These are phyloP conservation scores for Plotosus lineatus DNA, from an alignment of 2,113 vertebrate genomes.

Conservation along the genomic window DNA sequence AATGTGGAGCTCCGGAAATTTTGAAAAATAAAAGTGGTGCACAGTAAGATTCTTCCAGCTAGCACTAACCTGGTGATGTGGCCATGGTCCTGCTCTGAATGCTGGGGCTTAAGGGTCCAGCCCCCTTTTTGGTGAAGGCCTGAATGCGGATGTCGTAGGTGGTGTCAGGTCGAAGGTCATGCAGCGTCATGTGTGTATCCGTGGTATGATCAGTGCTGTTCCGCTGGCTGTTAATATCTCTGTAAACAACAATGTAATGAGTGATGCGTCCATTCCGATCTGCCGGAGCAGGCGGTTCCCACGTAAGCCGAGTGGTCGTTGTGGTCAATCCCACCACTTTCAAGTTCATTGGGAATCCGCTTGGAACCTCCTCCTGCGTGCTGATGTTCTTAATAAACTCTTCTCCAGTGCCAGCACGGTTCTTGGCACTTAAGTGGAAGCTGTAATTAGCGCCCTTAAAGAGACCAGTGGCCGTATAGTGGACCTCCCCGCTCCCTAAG, in stretches of 20 bases:
- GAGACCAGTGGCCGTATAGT: constrained; percentile 88
- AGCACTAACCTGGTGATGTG: constrained; percentile 59
- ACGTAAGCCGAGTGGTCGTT: constrained; percentile 83
- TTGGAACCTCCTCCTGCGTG: constrained; percentile 85
- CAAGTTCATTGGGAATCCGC: constrained; percentile 88
- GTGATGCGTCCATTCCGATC: constrained; percentile 87
- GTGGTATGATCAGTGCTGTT: constrained; percentile 80
- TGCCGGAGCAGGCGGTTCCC: constrained; percentile 84
- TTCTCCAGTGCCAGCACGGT: constrained; percentile 87
- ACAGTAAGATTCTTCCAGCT: not conserved
- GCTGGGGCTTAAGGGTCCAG: constrained; percentile 90
- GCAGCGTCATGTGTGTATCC: constrained; percentile 76
- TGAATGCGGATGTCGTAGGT: constrained; percentile 92
- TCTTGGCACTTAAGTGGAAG: constrained; percentile 87
- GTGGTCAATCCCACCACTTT: constrained; percentile 86
- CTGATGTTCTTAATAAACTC: constrained; percentile 89
- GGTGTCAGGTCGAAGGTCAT: constrained; percentile 85
- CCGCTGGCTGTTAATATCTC: constrained; percentile 92
- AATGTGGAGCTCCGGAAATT: not conserved
- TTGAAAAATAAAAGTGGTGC: not conserved
- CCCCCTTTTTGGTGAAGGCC: constrained; percentile 87
- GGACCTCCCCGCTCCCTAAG: constrained; percentile 84
- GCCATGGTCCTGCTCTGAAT: constrained; percentile 96
- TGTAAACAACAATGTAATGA: constrained; percentile 85
- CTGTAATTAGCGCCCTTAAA: constrained; percentile 90